A percentile compares a stretch with the other conserved stretches of the same genome.
These are phyloP conservation scores for Podarcis muralis DNA, from an alignment of 2,113 vertebrate genomes.

Conservation along the genomic window DNA sequence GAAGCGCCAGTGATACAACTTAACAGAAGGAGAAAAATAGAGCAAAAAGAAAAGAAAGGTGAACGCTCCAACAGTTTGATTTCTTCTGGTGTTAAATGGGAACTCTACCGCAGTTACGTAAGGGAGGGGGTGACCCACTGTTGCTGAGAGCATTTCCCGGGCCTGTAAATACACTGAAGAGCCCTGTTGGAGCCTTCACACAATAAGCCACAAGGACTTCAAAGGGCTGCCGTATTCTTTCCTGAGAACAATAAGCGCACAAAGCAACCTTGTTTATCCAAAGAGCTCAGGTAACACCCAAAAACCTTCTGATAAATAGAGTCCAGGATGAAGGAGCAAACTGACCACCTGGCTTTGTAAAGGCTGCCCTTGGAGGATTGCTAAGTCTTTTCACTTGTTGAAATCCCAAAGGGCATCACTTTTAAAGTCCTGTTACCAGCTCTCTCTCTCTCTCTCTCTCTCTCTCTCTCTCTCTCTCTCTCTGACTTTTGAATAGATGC, in stretches of 20 bases:
- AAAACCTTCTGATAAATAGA: constrained; percentile 46
- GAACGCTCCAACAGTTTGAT: not conserved
- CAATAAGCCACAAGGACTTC: constrained; percentile 48
- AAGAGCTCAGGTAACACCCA: constrained; percentile 59
- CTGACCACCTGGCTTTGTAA: not conserved
- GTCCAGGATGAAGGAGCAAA: constrained; percentile 35
- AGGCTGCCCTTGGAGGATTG: constrained; percentile 25
- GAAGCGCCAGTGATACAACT: constrained; percentile 28
- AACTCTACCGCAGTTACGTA: not conserved
- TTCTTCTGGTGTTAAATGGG: not conserved
- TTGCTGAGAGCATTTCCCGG: constrained; percentile 13
- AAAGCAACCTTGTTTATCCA: constrained; percentile 53
- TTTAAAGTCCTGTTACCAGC: not conserved
- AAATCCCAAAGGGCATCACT: not conserved
- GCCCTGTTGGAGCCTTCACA: not conserved
- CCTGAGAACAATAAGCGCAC: constrained; percentile 50
- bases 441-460: not conserved
- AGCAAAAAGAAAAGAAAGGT: constrained; percentile 38
- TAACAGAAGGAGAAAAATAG: not conserved
- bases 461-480: constrained; percentile 1
- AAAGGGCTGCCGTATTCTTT: constrained; percentile 56
- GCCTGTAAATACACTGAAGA: not conserved
- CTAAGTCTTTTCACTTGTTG: not conserved
- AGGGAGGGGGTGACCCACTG: not conserved
- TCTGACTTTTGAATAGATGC: not conserved